These are phyloP conservation scores for Styela clava DNA, from an alignment of 23 tunicate species.

Conservation along the genomic window DNA sequence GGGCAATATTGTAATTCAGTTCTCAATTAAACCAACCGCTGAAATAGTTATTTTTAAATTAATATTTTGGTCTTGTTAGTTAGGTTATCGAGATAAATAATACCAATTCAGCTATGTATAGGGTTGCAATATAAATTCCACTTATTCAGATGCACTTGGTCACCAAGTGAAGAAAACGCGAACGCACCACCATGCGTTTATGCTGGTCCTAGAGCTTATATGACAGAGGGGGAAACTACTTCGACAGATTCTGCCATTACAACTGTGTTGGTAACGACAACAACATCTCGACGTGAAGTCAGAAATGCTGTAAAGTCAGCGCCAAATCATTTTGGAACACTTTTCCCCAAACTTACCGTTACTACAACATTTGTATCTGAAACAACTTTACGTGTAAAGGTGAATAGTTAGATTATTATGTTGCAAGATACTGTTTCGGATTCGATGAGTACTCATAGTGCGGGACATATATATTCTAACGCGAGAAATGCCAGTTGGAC, in stretches of 20 bases:
- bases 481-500: too few relatives aligned
- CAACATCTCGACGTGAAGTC: neutral
- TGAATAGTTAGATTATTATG: too few relatives aligned
- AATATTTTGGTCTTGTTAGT: too few relatives aligned
- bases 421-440: too few relatives aligned
- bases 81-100: too few relatives aligned
- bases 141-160: conserved; percentile 49
- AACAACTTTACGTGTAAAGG: conserved; percentile 60
- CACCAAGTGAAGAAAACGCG: neutral
- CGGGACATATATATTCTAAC: too few relatives aligned
- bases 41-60: too few relatives aligned
- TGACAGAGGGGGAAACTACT: neutral
- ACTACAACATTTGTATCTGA: conserved; percentile 19
- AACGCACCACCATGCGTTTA: conserved; percentile 30
- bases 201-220: conserved; percentile 36
- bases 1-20: too few relatives aligned
- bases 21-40: too few relatives aligned
- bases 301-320: neutral
- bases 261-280: neutral
- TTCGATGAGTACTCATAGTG: too few relatives aligned
- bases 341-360: conserved; percentile 36
- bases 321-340: conserved; percentile 36
- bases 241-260: neutral
- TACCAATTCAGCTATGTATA: too few relatives aligned
- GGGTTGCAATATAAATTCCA: too few relatives aligned